Percentiles rank a stretch among this genome's conserved stretches.
Evolutionary conservation across 1,140 invertebrate species (phyloP).

Genomic region (Brachystomella parvula): DNA sequence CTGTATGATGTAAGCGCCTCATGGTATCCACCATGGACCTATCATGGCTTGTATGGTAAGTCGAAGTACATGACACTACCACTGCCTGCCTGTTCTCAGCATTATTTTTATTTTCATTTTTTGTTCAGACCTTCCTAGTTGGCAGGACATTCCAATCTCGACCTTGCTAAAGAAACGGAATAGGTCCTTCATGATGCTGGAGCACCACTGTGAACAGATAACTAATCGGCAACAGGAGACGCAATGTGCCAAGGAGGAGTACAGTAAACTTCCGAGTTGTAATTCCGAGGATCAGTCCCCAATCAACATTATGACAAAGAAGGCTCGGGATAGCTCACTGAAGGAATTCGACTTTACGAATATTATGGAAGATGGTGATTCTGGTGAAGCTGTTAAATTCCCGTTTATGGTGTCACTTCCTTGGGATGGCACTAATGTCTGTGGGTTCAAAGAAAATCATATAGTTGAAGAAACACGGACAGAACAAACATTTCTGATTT

Average conservation of each 20-base stretch:
- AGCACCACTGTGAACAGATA: background rate
- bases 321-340: background rate
- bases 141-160: background rate
- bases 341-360: background rate
- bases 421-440: background rate
- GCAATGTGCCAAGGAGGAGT: background rate
- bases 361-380: background rate
- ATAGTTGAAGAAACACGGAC: too few relatives aligned
- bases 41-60: background rate
- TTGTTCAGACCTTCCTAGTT: background rate
- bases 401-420: background rate
- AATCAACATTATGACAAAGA: background rate
- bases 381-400: background rate
- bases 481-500: too few relatives aligned
- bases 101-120: too few relatives aligned
- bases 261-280: background rate
- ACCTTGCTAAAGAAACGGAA: background rate
- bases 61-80: too few relatives aligned
- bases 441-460: conserved; percentile 2
- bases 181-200: background rate
- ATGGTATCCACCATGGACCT: background rate
- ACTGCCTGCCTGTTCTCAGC: too few relatives aligned
- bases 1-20: background rate
- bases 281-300: background rate
- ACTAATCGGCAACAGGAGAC: background rate